phyloP scores from a whole-genome alignment of 2,113 vertebrate genomes.

The Neogale vison region DNA sequence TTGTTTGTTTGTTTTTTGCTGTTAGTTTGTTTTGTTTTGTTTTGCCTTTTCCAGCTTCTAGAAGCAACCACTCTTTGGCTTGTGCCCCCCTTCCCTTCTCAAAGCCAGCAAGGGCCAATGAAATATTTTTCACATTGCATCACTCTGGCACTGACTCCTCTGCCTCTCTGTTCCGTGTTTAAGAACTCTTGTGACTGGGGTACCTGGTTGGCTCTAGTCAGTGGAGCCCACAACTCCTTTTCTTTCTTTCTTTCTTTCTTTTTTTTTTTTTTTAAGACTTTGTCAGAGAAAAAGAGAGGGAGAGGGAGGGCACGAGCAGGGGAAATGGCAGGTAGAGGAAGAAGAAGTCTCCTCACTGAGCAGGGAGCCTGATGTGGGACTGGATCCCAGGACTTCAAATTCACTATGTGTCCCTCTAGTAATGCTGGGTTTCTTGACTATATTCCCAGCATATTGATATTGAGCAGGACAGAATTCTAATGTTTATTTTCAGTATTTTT shows the following conservation, averaged over 20 bases:
- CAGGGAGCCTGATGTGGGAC: no score
- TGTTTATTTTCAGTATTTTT: not conserved
- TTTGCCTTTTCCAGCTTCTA: not conserved
- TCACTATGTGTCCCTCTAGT: not conserved
- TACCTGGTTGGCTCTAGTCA: not conserved
- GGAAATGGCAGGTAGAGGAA: no score
- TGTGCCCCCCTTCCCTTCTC: not conserved
- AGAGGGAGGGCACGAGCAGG: no score
- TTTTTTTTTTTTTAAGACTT: no score
- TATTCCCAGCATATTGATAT: not conserved
- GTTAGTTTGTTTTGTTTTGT: no score
- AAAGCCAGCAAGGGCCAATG: not conserved
- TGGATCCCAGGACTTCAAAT: not conserved
- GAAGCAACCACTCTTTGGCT: not conserved
- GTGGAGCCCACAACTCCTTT: not conserved
- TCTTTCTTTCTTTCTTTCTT: no score
- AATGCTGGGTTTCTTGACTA: not conserved
- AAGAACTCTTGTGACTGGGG: not conserved
- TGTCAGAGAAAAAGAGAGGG: no score
- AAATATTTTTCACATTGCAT: not conserved
- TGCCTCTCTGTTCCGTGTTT: not conserved
- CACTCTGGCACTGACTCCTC: not conserved
- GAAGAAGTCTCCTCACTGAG: no score
- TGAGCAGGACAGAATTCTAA: not conserved
- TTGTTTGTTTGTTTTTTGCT: no score